Percentiles rank a stretch among this genome's conserved stretches.
phyloP scores from a whole-genome alignment of 2,888 invertebrate genomes.

The Apomyelois bistriatella region DNA sequence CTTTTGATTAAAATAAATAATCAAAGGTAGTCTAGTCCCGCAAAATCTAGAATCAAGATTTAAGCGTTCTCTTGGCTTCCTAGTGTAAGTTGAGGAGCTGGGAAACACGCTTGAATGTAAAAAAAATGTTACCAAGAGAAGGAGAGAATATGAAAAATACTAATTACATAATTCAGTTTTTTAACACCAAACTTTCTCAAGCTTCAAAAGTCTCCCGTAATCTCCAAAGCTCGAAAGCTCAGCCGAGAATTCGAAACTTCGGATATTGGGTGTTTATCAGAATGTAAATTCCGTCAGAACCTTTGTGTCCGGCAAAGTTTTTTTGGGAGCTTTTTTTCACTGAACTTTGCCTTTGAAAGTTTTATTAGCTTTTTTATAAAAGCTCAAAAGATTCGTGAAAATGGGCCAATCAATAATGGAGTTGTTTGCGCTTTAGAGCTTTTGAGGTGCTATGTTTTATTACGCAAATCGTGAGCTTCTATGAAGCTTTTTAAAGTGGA shows the following conservation, averaged over 20 bases:
- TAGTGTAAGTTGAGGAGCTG: no score
- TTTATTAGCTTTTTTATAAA: slow-evolving; percentile 13
- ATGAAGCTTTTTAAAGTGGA: not conserved
- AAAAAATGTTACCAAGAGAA: no score
- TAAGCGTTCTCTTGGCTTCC: no score
- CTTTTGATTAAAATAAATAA: no score
- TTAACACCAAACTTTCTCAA: no score
- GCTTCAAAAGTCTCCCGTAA: not conserved
- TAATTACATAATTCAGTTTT: no score
- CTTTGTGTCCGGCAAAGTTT: slow-evolving; percentile 4
- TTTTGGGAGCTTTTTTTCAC: slow-evolving; percentile 11
- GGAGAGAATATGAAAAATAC: no score
- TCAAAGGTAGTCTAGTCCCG: no score
- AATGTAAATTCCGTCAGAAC: slow-evolving; percentile 9
- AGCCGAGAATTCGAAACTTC: not conserved
- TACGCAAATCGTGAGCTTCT: not conserved
- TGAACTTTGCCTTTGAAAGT: slow-evolving; percentile 15
- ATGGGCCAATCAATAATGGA: slow-evolving; percentile 11
- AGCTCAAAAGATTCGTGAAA: slow-evolving; percentile 12
- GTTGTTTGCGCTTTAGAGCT: slow-evolving; percentile 2
- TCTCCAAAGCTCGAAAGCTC: not conserved
- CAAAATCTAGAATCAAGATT: no score
- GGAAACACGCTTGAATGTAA: no score
- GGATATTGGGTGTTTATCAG: slow-evolving; percentile 10
- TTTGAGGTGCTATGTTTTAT: not conserved